Evolutionary conservation across 2,797 vertebrate species (phyloP).

Genomic region (Morelia viridis): DNA sequence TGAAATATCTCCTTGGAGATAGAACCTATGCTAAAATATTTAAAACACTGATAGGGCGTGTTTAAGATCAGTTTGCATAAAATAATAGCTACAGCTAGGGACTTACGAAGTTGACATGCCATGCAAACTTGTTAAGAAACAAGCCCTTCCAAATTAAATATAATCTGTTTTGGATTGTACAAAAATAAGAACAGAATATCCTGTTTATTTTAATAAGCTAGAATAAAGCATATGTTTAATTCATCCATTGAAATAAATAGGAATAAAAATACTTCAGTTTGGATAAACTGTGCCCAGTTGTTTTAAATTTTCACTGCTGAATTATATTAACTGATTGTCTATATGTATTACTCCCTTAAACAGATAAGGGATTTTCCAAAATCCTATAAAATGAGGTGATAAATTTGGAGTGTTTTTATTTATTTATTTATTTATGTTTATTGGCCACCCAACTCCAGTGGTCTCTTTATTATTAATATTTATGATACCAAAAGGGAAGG

Average conservation of each 20-base stretch:
- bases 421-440: too few species aligned
- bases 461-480: background rate
- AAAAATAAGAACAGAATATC: background rate
- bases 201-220: background rate
- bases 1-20: background rate
- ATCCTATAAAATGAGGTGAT: background rate
- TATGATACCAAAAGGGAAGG: background rate
- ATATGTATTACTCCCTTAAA: background rate
- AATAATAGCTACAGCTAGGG: background rate
- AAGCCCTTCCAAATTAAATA: background rate
- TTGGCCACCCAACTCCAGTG: too few species aligned
- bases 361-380: conserved; percentile 25
- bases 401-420: background rate
- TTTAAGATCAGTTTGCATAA: background rate
- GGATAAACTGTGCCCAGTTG: background rate
- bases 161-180: background rate
- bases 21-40: background rate
- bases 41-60: background rate
- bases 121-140: background rate
- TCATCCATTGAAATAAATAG: background rate
- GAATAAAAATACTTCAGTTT: background rate
- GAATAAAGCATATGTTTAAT: background rate
- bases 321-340: conserved; percentile 35
- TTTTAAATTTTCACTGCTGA: background rate
- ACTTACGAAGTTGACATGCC: background rate